These are phyloP conservation scores for Crossaster papposus DNA, from an alignment of 53 echinoderm and acorn worm species.

Conservation along the genomic window DNA sequence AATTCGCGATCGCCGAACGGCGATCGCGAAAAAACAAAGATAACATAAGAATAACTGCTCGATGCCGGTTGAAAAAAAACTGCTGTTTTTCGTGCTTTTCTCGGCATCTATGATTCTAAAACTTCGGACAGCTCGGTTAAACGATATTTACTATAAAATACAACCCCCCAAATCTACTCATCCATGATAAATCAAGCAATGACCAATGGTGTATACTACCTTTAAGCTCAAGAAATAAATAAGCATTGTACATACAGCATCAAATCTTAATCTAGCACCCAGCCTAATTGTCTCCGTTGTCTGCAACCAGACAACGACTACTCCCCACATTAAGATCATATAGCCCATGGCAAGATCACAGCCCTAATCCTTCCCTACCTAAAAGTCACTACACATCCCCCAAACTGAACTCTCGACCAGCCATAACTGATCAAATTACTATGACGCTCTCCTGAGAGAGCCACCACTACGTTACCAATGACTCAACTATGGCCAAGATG, in stretches of 20 bases:
- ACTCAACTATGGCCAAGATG: neutral
- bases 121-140: too few species aligned
- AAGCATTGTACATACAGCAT: neutral
- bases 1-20: too few species aligned
- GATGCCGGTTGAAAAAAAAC: too few species aligned
- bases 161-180: too few species aligned
- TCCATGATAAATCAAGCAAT: too few species aligned
- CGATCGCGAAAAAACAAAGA: too few species aligned
- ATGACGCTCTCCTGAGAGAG: neutral
- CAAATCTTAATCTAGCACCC: slow-evolving; percentile 6
- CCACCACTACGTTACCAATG: neutral
- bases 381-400: neutral
- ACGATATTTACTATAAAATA: too few species aligned
- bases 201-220: too few species aligned
- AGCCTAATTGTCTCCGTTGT: slow-evolving; percentile 24
- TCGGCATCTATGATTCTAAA: too few species aligned
- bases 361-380: slow-evolving; percentile 15
- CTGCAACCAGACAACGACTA: too few species aligned
- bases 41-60: too few species aligned
- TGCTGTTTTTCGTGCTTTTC: too few species aligned
- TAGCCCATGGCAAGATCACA: slow-evolving; percentile 21
- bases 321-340: slow-evolving; percentile 6
- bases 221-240: neutral
- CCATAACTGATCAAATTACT: neutral
- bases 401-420: neutral